A percentile compares a stretch with the other conserved stretches of the same genome.
Evolutionary conservation across 2,888 invertebrate genomes (phyloP).

Genomic region (Itoplectis maculator): DNA sequence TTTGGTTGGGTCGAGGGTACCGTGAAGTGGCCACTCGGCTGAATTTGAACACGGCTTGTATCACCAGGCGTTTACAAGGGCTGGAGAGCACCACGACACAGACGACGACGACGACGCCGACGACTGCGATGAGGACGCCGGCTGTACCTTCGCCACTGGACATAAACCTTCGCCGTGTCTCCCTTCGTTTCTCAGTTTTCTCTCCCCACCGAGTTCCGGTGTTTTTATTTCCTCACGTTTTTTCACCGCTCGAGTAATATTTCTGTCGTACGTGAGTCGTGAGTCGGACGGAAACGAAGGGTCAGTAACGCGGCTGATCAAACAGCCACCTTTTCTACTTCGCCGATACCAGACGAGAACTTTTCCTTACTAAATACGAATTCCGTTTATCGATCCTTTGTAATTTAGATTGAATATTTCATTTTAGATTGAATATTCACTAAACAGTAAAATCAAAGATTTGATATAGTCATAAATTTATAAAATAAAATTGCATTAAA

Average conservation of each 20-base stretch:
- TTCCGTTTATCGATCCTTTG: background rate
- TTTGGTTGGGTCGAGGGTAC: slow-evolving; percentile 55
- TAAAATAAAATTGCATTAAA: too few relatives aligned
- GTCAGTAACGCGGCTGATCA: slow-evolving; percentile 43
- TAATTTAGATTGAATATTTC: too few relatives aligned
- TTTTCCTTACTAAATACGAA: background rate
- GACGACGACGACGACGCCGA: slow-evolving; percentile 21
- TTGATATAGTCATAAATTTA: too few relatives aligned
- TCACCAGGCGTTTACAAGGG: slow-evolving; percentile 59
- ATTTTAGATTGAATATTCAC: too few relatives aligned
- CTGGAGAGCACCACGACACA: slow-evolving; percentile 41
- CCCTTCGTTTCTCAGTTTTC: slow-evolving; percentile 28
- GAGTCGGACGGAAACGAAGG: slow-evolving; percentile 13
- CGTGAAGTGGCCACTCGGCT: slow-evolving; percentile 56
- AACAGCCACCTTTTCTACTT: slow-evolving; percentile 43
- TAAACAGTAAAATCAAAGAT: too few relatives aligned
- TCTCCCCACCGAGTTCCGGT: slow-evolving; percentile 33
- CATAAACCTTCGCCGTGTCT: slow-evolving; percentile 23
- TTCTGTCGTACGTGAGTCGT: background rate
- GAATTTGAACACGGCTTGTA: slow-evolving; percentile 62
- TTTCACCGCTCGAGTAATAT: background rate
- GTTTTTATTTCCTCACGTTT: slow-evolving; percentile 30
- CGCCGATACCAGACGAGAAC: background rate
- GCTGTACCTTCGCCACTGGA: slow-evolving; percentile 15
- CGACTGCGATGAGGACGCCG: background rate